Conservation (phyloP, 2,888 invertebrate species). For the Trichopoda pennipes region DNA sequence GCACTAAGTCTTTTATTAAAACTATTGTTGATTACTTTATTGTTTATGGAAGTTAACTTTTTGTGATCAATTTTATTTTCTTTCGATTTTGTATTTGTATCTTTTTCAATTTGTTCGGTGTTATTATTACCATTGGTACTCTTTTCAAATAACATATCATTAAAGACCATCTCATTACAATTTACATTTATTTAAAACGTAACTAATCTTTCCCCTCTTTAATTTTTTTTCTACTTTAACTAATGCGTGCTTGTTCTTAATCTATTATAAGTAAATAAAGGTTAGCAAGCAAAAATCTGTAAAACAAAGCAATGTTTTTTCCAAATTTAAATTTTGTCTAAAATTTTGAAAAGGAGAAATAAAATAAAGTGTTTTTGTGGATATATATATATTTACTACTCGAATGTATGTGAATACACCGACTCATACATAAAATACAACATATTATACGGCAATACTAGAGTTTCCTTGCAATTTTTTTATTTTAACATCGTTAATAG, state of each 20-base stretch:
- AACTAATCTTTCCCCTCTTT: conserved; percentile 35
- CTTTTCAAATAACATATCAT: conserved; percentile 80
- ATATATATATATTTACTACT: too few species aligned
- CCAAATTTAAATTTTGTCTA: conserved; percentile 47
- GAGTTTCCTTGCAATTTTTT: too few species aligned
- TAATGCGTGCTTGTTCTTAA: conserved; percentile 32
- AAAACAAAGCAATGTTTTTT: conserved; percentile 61
- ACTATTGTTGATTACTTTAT: conserved; percentile 32
- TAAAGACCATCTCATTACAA: conserved; percentile 81
- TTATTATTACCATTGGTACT: conserved; percentile 64
- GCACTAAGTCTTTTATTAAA: conserved; percentile 30
- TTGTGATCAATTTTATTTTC: conserved; percentile 54
- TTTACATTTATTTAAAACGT: conserved; percentile 73
- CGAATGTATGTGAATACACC: too few species aligned
- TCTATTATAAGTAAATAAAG: conserved; percentile 58
- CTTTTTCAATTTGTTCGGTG: conserved; percentile 52
- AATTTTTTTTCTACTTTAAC: conserved; percentile 39
- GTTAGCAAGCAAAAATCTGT: conserved; percentile 66
- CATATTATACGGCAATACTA: too few species aligned
- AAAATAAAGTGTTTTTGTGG: too few species aligned
- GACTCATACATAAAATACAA: too few species aligned
- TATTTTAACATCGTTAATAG: too few species aligned
- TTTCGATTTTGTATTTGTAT: conserved; percentile 52
- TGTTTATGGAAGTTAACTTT: conserved; percentile 36
- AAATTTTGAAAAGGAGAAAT: conserved; percentile 19